Conservation (phyloP, 1,140 invertebrate genomes). For the Drosophila nasuta region DNA sequence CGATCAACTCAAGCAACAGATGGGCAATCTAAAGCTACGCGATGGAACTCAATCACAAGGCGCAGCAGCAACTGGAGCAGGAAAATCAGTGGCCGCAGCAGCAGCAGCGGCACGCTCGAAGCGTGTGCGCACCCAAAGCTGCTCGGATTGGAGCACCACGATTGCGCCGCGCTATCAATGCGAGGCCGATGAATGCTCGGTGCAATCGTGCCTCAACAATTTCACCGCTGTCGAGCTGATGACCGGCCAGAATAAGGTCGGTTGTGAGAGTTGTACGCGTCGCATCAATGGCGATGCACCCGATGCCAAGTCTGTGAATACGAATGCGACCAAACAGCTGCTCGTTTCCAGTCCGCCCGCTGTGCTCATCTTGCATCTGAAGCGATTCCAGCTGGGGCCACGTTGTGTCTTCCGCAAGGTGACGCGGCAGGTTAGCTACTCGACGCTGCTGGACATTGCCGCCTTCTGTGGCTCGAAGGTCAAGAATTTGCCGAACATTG, state of each 20-base stretch:
- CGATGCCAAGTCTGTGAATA: conserved; percentile 92
- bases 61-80: conserved; percentile 8
- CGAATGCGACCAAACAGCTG: conserved; percentile 96
- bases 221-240: conserved; percentile 96
- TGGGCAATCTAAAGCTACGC: conserved; percentile 37
- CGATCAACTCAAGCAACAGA: conserved; percentile 32
- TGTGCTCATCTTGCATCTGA: conserved; percentile 97
- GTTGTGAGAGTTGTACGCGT: conserved; percentile 95
- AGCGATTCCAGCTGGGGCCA: conserved; percentile 92
- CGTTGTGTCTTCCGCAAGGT: conserved; percentile 90
- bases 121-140: conserved; percentile 79
- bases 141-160: conserved; percentile 85
- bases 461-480: conserved; percentile 94
- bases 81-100: neutral
- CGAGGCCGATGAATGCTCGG: conserved; percentile 92
- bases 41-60: conserved; percentile 7
- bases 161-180: conserved; percentile 89
- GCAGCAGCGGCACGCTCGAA: conserved; percentile 36
- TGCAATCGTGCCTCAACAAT: conserved; percentile 95
- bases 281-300: conserved; percentile 87
- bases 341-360: conserved; percentile 95
- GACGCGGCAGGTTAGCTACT: conserved; percentile 94
- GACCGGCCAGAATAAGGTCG: conserved; percentile 95
- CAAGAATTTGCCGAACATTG: conserved; percentile 88
- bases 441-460: conserved; percentile 93